These are phyloP conservation scores for Corvus hawaiiensis DNA, from an alignment of 2,113 vertebrate genomes.

Conservation along the genomic window DNA sequence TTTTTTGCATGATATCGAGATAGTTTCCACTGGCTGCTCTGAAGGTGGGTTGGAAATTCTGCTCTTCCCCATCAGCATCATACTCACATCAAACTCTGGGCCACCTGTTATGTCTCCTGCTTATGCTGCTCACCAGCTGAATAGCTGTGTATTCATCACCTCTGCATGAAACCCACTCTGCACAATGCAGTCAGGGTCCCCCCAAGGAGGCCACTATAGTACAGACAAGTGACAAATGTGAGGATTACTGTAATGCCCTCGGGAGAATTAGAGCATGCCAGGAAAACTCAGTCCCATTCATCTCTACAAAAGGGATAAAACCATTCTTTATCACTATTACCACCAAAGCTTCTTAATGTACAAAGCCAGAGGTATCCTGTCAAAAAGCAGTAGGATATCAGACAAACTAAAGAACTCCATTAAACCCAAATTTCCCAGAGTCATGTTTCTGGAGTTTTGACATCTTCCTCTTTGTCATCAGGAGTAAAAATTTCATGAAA, in stretches of 20 bases:
- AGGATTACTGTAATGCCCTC: constrained; percentile 3
- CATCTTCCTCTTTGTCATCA: neutral
- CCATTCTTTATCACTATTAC: neutral
- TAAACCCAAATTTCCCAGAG: neutral
- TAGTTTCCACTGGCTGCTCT: neutral
- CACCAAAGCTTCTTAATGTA: neutral
- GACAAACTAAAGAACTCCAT: neutral
- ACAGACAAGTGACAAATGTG: neutral
- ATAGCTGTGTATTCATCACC: neutral
- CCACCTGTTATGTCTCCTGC: neutral
- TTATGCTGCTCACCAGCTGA: neutral
- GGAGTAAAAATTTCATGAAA: neutral
- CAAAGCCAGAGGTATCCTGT: neutral
- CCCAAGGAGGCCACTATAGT: neutral
- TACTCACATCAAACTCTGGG: neutral
- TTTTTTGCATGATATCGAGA: neutral
- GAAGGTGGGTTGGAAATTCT: neutral
- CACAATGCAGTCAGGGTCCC: neutral
- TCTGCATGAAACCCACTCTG: neutral
- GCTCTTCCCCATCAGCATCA: neutral
- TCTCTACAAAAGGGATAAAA: constrained; percentile 9
- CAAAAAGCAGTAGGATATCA: neutral
- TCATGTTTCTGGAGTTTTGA: neutral
- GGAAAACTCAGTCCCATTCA: neutral
- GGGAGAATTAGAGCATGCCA: neutral